These are phyloP conservation scores for Bungarus multicinctus DNA, from an alignment of 2,113 vertebrate species.

Conservation along the genomic window DNA sequence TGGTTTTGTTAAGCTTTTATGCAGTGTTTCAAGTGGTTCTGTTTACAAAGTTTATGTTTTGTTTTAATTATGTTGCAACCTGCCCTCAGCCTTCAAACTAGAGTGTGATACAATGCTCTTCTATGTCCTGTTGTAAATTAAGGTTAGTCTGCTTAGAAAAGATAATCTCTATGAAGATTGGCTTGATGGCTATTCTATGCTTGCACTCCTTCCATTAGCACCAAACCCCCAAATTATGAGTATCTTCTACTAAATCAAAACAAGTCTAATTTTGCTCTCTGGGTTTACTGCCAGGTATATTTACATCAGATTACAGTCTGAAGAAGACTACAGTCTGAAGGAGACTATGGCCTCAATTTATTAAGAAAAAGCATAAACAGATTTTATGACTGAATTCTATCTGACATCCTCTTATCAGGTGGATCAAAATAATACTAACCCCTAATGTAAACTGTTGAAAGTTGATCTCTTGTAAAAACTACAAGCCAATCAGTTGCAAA, in stretches of 20 bases:
- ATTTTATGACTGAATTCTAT: background rate
- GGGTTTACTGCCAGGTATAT: background rate
- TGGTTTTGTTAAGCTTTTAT: background rate
- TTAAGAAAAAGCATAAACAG: background rate
- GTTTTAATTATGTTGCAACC: background rate
- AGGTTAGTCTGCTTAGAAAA: background rate
- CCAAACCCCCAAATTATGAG: background rate
- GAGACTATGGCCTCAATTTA: background rate
- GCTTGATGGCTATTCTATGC: background rate
- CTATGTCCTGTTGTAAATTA: background rate
- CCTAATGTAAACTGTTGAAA: background rate
- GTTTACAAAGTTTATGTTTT: slow-evolving; percentile 8
- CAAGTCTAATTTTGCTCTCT: background rate
- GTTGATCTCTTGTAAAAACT: background rate
- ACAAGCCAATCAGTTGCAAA: background rate
- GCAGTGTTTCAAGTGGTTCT: background rate
- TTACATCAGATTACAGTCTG: background rate
- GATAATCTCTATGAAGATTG: background rate
- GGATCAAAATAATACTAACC: background rate
- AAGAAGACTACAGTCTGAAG: background rate
- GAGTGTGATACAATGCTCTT: background rate
- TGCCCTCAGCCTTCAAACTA: slow-evolving; percentile 8
- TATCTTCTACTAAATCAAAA: background rate
- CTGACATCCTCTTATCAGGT: background rate
- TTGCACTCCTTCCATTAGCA: background rate